These are phyloP conservation scores for Abrostola triplasia DNA, from an alignment of 2,888 invertebrate species.

Conservation along the genomic window DNA sequence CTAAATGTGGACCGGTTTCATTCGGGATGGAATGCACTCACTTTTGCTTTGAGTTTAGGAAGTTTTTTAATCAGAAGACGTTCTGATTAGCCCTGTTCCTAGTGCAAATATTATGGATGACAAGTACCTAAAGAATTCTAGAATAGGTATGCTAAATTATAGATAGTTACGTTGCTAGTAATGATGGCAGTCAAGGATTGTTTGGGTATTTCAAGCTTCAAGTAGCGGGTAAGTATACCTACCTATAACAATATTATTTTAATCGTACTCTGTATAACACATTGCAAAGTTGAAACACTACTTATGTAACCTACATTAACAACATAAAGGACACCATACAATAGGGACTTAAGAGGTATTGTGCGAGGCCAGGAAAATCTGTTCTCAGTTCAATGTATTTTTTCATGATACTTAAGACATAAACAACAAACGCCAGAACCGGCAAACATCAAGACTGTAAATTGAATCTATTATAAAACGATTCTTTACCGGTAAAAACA, in stretches of 20 bases:
- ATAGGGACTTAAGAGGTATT: too few species aligned
- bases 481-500: conserved; percentile 26
- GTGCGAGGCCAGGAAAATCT: neutral
- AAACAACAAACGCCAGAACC: neutral
- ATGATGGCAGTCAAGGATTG: too few species aligned
- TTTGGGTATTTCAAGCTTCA: too few species aligned
- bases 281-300: too few species aligned
- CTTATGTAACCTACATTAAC: too few species aligned
- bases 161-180: too few species aligned
- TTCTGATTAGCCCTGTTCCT: conserved; percentile 10
- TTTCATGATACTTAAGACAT: neutral
- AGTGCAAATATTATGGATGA: conserved; percentile 16
- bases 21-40: conserved; percentile 57
- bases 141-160: conserved; percentile 10
- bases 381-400: neutral
- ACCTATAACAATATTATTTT: too few species aligned
- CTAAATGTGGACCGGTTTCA: conserved; percentile 59
- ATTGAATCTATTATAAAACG: conserved; percentile 6
- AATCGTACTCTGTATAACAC: too few species aligned
- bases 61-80: neutral
- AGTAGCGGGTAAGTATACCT: too few species aligned
- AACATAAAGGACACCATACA: too few species aligned
- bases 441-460: neutral
- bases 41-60: conserved; percentile 46
- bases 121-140: conserved; percentile 8